Conservation (phyloP, 2,113 vertebrate genomes). For the Choloepus hoffmanni region DNA sequence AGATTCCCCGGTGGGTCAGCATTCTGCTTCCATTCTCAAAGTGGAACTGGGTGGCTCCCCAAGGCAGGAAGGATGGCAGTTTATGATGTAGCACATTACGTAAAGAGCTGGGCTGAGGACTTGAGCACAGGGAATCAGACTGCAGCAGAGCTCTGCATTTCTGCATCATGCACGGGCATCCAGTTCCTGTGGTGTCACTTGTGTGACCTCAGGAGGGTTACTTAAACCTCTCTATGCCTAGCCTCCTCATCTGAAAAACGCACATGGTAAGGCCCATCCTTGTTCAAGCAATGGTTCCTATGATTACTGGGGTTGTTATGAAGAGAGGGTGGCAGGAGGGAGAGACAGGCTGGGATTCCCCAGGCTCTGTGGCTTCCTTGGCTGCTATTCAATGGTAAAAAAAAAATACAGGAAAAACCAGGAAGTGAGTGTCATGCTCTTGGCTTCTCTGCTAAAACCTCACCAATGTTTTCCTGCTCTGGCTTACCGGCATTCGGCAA, state of each 20-base stretch:
- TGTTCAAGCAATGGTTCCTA: no score
- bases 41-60: constrained; percentile 29
- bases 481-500: background rate
- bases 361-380: background rate
- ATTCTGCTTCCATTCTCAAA: constrained; percentile 30
- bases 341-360: background rate
- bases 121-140: background rate
- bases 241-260: background rate
- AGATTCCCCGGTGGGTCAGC: background rate
- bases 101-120: background rate
- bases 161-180: background rate
- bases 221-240: background rate
- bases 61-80: background rate
- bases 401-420: background rate
- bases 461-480: background rate
- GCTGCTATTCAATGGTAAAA: background rate
- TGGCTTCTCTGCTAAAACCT: background rate
- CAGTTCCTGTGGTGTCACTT: background rate
- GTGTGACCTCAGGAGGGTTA: background rate
- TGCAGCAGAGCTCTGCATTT: background rate
- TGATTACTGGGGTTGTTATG: no score
- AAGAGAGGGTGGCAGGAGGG: background rate
- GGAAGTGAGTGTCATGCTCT: background rate
- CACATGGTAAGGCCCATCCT: accelerated
- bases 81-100: background rate